Percentiles rank a stretch among this genome's conserved stretches.
Evolutionary conservation across 2,888 invertebrate species (phyloP).

Genomic region (Biston betularia): DNA sequence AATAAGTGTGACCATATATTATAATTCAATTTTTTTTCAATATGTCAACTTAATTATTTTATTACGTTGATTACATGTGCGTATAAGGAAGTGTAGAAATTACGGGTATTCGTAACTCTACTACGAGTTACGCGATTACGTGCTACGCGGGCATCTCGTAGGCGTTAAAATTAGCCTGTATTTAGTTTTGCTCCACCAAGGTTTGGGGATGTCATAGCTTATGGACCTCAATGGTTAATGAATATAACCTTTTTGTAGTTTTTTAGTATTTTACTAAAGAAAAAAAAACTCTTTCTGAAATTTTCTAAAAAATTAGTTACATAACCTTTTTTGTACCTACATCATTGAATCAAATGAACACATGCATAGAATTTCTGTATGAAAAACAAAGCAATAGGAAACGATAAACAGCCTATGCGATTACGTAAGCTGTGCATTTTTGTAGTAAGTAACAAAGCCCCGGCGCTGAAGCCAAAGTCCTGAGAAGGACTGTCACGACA

Average conservation of each 20-base stretch:
- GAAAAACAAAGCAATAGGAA: constrained; percentile 10
- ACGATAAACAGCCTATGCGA: constrained; percentile 17
- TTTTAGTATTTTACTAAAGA: too few relatives aligned
- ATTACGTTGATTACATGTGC: too few relatives aligned
- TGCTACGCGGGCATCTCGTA: constrained; percentile 46
- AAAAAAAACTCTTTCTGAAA: too few relatives aligned
- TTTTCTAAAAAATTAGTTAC: not conserved
- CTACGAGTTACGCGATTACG: constrained; percentile 51
- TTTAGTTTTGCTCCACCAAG: constrained; percentile 52
- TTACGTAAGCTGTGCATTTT: constrained; percentile 65
- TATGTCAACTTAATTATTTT: too few relatives aligned
- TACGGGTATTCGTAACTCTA: constrained; percentile 45
- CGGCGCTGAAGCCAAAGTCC: constrained; percentile 66
- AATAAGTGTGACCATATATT: too few relatives aligned
- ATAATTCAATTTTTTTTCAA: too few relatives aligned
- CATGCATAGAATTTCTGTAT: constrained; percentile 21
- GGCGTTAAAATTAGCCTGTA: constrained; percentile 67
- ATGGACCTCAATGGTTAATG: constrained; percentile 57
- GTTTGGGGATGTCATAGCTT: constrained; percentile 68
- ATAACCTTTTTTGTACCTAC: not conserved
- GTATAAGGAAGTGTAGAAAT: too few relatives aligned
- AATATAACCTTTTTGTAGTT: constrained; percentile 49
- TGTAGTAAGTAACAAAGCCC: constrained; percentile 49
- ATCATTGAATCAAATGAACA: not conserved
- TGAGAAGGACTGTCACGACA: constrained; percentile 76